Evolutionary conservation across 1,140 invertebrate genomes (phyloP).

Genomic region (Micrasema minimum): DNA sequence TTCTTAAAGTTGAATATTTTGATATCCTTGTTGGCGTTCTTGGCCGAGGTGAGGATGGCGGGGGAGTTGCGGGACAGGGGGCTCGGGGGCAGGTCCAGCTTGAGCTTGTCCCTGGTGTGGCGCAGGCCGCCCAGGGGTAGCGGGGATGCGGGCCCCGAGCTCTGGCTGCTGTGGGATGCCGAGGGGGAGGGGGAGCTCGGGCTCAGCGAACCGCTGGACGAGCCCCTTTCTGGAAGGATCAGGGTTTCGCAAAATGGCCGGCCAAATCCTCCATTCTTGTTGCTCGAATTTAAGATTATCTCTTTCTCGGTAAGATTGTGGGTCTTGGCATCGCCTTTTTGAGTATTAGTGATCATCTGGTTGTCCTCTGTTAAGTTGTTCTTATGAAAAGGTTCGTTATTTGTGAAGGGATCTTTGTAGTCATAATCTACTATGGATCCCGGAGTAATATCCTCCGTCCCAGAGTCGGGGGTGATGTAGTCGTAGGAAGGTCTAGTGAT

Average conservation of each 20-base stretch:
- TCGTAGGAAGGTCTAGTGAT: slow-evolving; percentile 54
- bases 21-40: slow-evolving; percentile 46
- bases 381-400: slow-evolving; percentile 19
- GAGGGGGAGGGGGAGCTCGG: slow-evolving; percentile 60
- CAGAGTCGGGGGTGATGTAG: slow-evolving; percentile 69
- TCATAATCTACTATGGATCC: slow-evolving; percentile 58
- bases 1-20: slow-evolving; percentile 52
- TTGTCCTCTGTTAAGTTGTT: slow-evolving; percentile 44
- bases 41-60: slow-evolving; percentile 27
- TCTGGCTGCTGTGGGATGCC: slow-evolving; percentile 60
- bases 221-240: slow-evolving; percentile 45
- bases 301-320: slow-evolving; percentile 39
- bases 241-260: slow-evolving; percentile 40
- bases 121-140: slow-evolving; percentile 73
- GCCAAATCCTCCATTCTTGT: slow-evolving; percentile 33
- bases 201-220: slow-evolving; percentile 54
- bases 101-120: slow-evolving; percentile 77
- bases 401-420: slow-evolving; percentile 38
- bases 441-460: slow-evolving; percentile 69
- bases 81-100: slow-evolving; percentile 74
- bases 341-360: too few relatives aligned
- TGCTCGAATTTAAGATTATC: slow-evolving; percentile 40
- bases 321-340: too few relatives aligned
- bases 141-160: slow-evolving; percentile 55
- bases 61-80: slow-evolving; percentile 55